These are phyloP conservation scores for Lutjanus campechanus DNA, from an alignment of 2,797 vertebrate genomes.

Conservation along the genomic window DNA sequence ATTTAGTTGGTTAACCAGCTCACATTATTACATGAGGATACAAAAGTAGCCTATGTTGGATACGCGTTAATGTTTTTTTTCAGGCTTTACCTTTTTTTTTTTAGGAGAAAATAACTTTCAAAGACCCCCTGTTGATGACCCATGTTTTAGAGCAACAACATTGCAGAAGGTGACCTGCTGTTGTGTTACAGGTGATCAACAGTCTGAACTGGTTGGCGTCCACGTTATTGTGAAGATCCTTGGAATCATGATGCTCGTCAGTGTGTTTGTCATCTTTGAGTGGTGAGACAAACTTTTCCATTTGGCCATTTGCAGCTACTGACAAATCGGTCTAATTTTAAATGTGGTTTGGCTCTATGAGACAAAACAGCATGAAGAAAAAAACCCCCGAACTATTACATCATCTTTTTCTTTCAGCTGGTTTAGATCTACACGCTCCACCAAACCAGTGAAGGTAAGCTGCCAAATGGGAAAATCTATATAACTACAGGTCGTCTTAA, in stretches of 20 bases:
- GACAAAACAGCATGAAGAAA: background rate
- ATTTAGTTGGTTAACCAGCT: too few species aligned
- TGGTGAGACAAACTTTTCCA: slow-evolving; percentile 25
- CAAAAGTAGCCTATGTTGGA: too few species aligned
- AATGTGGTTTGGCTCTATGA: background rate
- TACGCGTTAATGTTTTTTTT: too few species aligned
- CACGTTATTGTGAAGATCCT: slow-evolving; percentile 1
- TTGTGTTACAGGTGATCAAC: slow-evolving; percentile 9
- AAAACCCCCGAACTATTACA: background rate
- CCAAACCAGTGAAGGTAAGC: slow-evolving; percentile 21
- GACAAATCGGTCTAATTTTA: background rate
- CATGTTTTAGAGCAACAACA: background rate
- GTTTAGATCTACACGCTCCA: background rate
- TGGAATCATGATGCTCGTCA: slow-evolving; percentile 12
- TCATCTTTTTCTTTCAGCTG: slow-evolving; percentile 39
- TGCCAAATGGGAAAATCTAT: background rate
- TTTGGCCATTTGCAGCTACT: background rate
- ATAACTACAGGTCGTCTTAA: background rate
- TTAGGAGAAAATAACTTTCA: too few species aligned
- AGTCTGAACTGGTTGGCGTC: background rate
- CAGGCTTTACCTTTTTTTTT: too few species aligned
- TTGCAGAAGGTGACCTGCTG: background rate
- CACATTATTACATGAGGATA: too few species aligned
- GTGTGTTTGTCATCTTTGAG: slow-evolving; percentile 17
- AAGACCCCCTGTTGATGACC: too few species aligned